Base-by-base conservation (phyloP, 2,113 vertebrate genomes). In the Uria aalge region DNA sequence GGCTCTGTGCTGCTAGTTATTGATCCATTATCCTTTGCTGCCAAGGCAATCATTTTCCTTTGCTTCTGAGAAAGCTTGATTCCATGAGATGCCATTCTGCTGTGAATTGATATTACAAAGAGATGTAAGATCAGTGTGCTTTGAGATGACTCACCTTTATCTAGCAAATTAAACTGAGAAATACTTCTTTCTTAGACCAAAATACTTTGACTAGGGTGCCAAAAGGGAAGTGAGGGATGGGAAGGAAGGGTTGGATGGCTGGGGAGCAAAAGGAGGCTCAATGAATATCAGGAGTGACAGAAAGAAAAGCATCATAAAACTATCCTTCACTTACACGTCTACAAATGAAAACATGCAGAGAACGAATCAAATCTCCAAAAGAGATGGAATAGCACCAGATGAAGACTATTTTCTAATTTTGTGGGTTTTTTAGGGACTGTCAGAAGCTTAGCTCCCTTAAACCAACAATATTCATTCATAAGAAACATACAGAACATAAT, bases 61-160 rank as follows among this genome's bases (percentile, higher is more conserved):
- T 99, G 99, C 97, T 99, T 99, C 98, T 99, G 99, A 96, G 99
- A 99, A 95, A 99, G 98, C 90, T 99, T 99, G 86, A 97, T 96
- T 77, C 98, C 98, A 98, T 98, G 96, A 85, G 97, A 96, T 68
- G 92, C 92, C 59, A 98, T 94, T 97, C 98, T 99, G 92, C 98
- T 98, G 96, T 92, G 95, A 97, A 96, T 78, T 47, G 92, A 97
- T 45, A 96, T 84, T 41, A 26, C 68, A 97, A 59, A 93, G 11
- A 93, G 8, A 67, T 30, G 6, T 75, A 90, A 95, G n/a, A 79
- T 24, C 29, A 57, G 13, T 6, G 26, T 41, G 57, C 38, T 90
- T 62, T 66, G 57, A 85, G 32, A 62, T 27, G 6, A 82, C 12
- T 72, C 5, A 1, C 4, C 41, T 81, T 78, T 60, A 67, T 43